Evolutionary conservation across 2,888 invertebrate species (phyloP), one percentile per base, ranked within the genome.

Genomic region (Spodoptera littoralis): DNA sequence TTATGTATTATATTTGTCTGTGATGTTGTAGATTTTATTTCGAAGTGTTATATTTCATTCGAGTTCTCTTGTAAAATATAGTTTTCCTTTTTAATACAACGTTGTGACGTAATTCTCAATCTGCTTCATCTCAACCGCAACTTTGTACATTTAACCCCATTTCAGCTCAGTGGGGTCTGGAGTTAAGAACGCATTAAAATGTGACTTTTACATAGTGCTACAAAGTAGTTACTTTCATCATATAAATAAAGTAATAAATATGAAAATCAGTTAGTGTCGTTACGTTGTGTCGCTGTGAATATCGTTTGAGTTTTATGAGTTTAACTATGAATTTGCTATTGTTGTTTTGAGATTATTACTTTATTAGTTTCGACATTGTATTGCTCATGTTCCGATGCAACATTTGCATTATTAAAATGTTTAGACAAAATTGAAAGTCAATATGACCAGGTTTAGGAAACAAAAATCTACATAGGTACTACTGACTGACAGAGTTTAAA

Each of bases 91-190:
- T 65, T 60, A 66, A 65, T 65, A 64, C 41, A 57, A 60, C 12
- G 41, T 52, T 51, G 50, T 76, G 77, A 76, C 66, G 66, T 70
- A 55, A 67, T 59, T 73, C 63, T 67, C 73, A 63, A 70, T 79
- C 62, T 60, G 58, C 53, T 58, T 22, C 45, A 30, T 65, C 46
- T 74, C 57, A 18, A 46, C 61, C 47, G 42, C 67, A 70, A 70
- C 72, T 76, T 78, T 78, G 63, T 66, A 53, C 64, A 57, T 66
- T 76, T 70, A 78, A 68, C 76, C 70, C 49, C 67, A 13, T 79
- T 76, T 65, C 55, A 50, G 64, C 60, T 62, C 62, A 46, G 51
- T 41, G 59, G 56, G 60, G 44, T 27, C 30, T n/a, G 48, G 51
- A 73, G 45, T 68, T 51, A n/a, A 44, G 30, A 61, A 56, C 49